These are phyloP conservation scores for Trogon melanurus DNA, from an alignment of 2,113 vertebrate genomes.

Conservation along the genomic window DNA sequence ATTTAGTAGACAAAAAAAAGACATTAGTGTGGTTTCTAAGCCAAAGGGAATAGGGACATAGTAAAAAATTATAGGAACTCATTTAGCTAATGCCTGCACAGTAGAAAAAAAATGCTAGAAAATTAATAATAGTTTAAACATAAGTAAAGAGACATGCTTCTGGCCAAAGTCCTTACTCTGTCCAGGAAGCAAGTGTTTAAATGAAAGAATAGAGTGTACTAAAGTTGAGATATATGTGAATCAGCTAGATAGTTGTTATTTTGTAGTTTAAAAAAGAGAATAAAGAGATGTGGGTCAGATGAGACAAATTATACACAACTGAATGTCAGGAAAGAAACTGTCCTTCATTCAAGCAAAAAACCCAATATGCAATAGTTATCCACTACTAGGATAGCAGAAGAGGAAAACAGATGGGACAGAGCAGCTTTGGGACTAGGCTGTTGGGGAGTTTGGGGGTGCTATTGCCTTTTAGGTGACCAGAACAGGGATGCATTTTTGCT, in stretches of 20 bases:
- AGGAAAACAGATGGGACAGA: neutral
- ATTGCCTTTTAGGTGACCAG: neutral
- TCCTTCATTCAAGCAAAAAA: neutral
- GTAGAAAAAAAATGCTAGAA: neutral
- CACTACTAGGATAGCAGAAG: neutral
- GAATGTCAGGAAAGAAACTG: neutral
- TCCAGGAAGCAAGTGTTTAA: neutral
- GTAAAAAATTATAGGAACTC: neutral
- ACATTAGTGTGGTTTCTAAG: neutral
- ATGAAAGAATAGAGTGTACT: neutral
- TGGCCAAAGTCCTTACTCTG: neutral
- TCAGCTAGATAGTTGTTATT: neutral
- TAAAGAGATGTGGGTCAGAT: neutral
- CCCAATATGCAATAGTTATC: neutral
- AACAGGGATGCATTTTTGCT: neutral
- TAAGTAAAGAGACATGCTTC: neutral
- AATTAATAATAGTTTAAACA: neutral
- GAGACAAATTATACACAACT: neutral
- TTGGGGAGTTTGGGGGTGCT: neutral
- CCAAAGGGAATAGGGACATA: neutral
- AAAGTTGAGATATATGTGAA: neutral
- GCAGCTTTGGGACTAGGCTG: neutral
- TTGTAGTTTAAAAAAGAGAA: neutral
- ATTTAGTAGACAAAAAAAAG: neutral
- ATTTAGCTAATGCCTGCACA: neutral